These are phyloP conservation scores for Scylla paramamosain DNA, from an alignment of 1,140 invertebrate genomes.

Conservation along the genomic window DNA sequence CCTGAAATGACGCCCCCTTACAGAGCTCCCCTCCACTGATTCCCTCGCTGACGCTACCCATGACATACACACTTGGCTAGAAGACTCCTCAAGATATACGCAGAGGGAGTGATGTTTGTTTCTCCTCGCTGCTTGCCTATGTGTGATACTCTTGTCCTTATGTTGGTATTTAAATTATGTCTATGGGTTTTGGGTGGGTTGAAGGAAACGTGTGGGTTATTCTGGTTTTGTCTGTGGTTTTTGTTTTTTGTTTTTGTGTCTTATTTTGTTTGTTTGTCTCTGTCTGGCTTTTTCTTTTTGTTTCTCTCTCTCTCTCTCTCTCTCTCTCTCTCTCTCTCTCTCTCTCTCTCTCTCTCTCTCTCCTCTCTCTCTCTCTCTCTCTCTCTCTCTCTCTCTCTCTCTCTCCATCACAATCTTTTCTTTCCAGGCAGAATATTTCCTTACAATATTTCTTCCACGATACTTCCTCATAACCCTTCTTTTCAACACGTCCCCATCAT, in stretches of 20 bases:
- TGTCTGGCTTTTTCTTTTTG: not conserved
- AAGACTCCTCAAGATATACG: slow-evolving; percentile 88
- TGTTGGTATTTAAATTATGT: no score
- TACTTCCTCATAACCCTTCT: no score
- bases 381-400: not conserved
- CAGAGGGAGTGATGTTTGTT: slow-evolving; percentile 79
- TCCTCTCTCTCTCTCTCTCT: not conserved
- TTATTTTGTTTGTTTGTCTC: not conserved
- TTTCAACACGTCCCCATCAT: no score
- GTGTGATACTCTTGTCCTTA: no score
- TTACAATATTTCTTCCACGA: no score
- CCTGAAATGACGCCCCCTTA: slow-evolving; percentile 84
- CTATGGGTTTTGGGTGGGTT: no score
- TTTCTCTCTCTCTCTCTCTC: slow-evolving; percentile 16
- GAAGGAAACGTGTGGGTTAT: no score
- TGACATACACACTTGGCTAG: slow-evolving; percentile 86
- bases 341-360: slow-evolving; percentile 25
- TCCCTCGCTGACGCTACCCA: slow-evolving; percentile 84
- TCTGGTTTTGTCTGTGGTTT: no score
- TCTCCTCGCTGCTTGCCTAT: no score
- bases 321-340: slow-evolving; percentile 36
- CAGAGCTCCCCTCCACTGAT: slow-evolving; percentile 84
- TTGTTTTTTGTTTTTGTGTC: not conserved
- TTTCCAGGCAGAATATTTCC: no score
- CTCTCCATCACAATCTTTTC: no score